Conservation (phyloP, 2,797 vertebrate genomes). For the Varecia variegata region DNA sequence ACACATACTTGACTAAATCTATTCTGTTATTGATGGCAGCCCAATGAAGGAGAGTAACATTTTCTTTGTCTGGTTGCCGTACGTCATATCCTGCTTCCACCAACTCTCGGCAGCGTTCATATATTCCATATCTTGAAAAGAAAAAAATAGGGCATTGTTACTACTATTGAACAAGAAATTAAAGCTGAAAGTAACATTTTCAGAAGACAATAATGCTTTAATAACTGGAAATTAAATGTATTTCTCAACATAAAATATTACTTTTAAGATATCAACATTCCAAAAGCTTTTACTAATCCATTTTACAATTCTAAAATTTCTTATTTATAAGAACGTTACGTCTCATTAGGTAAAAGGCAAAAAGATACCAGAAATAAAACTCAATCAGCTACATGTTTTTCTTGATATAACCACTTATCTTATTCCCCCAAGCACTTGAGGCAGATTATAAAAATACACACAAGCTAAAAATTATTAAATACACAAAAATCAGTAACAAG, state of each 20-base stretch:
- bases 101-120: slow-evolving; percentile 96
- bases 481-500: slow-evolving; percentile 24
- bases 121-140: slow-evolving; percentile 94
- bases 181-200: slow-evolving; percentile 27
- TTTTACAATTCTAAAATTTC: slow-evolving; percentile 32
- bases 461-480: neutral
- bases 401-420: neutral
- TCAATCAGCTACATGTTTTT: neutral
- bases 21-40: slow-evolving; percentile 99
- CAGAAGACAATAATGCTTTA: neutral
- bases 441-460: slow-evolving; percentile 22
- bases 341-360: slow-evolving; percentile 15
- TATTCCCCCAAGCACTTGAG: slow-evolving; percentile 7
- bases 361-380: slow-evolving; percentile 25
- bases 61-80: slow-evolving; percentile 98
- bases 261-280: slow-evolving; percentile 42
- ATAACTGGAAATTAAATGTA: neutral
- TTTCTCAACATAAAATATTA: neutral
- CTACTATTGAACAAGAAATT: neutral
- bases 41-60: slow-evolving; percentile 98
- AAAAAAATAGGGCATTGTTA: slow-evolving; percentile 32
- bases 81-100: slow-evolving; percentile 99
- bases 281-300: slow-evolving; percentile 1
- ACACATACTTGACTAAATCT: slow-evolving; percentile 97
- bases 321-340: neutral